A percentile compares a stretch with the other conserved stretches of the same genome.
phyloP scores from a whole-genome alignment of 2,113 vertebrate species.

The Nothocercus nigrocapillus region DNA sequence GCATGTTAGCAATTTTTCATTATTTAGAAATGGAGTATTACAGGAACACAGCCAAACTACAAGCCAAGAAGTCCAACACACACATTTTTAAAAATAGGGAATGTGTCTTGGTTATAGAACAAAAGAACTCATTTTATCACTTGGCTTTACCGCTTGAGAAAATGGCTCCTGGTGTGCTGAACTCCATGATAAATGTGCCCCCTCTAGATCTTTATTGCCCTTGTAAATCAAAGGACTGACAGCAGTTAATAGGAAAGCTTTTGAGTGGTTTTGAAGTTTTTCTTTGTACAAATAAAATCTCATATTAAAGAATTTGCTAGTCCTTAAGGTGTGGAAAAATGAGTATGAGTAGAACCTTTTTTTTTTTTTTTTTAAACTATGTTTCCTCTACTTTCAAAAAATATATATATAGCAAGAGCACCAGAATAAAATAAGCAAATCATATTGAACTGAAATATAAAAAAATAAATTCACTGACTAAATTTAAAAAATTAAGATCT shows the following conservation, averaged over 20 bases:
- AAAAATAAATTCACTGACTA: background rate
- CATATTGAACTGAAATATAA: background rate
- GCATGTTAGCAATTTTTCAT: slow-evolving; percentile 67
- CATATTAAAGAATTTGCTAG: slow-evolving; percentile 85
- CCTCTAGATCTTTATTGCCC: slow-evolving; percentile 88
- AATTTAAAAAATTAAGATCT: background rate
- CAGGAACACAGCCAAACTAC: slow-evolving; percentile 61
- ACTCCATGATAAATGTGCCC: slow-evolving; percentile 84
- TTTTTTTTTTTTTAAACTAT: slow-evolving; percentile 65
- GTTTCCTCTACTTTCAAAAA: slow-evolving; percentile 34
- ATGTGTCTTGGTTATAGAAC: slow-evolving; percentile 82
- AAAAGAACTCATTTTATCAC: slow-evolving; percentile 87
- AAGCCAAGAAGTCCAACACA: slow-evolving; percentile 60
- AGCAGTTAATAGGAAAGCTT: slow-evolving; percentile 89
- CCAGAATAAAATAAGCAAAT: slow-evolving; percentile 15
- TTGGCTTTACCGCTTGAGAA: slow-evolving; percentile 82
- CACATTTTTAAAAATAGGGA: slow-evolving; percentile 65
- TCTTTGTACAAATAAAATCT: slow-evolving; percentile 86
- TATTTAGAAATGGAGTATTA: slow-evolving; percentile 27
- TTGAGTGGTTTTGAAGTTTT: slow-evolving; percentile 87
- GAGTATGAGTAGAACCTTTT: slow-evolving; percentile 64
- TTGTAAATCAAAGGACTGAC: slow-evolving; percentile 86
- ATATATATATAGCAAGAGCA: background rate
- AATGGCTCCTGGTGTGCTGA: slow-evolving; percentile 85
- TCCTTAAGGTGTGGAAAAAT: slow-evolving; percentile 83